phyloP scores from a whole-genome alignment of 2,113 vertebrate genomes.

The Microtus montanus region DNA sequence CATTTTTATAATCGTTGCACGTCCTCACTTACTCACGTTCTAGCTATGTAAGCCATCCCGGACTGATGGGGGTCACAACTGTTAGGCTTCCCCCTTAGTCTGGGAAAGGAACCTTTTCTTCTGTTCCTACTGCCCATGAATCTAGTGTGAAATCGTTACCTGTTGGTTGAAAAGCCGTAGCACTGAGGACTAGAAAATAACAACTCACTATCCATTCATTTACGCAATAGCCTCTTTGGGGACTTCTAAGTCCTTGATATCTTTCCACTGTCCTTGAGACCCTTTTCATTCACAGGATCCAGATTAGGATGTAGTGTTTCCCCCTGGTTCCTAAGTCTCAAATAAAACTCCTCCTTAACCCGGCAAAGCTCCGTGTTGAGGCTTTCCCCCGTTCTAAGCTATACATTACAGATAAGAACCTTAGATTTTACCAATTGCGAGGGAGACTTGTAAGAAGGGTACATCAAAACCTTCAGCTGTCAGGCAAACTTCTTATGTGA shows the following conservation, averaged over 20 bases:
- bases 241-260: neutral
- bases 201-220: neutral
- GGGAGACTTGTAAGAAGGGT: neutral
- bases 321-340: neutral
- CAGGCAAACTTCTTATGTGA: neutral
- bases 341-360: neutral
- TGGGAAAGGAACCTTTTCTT: neutral
- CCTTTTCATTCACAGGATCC: neutral
- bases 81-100: neutral
- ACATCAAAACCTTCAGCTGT: neutral
- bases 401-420: neutral
- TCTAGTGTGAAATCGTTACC: neutral
- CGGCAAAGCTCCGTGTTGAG: neutral
- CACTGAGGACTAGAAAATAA: neutral
- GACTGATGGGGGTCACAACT: no score
- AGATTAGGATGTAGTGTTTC: neutral
- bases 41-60: neutral
- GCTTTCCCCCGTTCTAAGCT: neutral
- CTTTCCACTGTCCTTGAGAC: neutral
- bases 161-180: neutral
- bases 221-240: neutral
- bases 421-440: conserved; percentile 1
- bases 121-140: neutral
- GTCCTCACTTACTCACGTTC: neutral
- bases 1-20: neutral